Evolutionary conservation across 2,797 vertebrate genomes (phyloP), one percentile per base, ranked within the genome.

Genomic region (Chelon labrosus): DNA sequence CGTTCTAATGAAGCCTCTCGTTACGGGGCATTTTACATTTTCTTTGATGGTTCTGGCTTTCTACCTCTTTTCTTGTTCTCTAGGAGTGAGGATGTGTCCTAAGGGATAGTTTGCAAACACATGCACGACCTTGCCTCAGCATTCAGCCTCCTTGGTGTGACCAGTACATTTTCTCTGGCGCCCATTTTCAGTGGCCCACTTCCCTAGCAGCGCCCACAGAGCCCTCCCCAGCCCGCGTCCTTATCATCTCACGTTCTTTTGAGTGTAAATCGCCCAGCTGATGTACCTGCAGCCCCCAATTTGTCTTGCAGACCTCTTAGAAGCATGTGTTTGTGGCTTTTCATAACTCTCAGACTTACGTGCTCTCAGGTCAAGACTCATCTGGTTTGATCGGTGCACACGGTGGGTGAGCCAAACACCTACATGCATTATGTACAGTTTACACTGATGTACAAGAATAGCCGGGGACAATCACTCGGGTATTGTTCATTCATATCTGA

Each of bases 181-280:
- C 49, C 46, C 12, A 50, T 64, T 59, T 62, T 35, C 31, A 69
- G 35, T 13, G 25, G 38, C n/a, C n/a, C 27, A 3, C n/a, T 46
- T 22, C 20, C 39, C 13, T 27, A 20, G 39, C 27, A 47, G 25
- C 25, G 56, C 55, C 14, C 38, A 35, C 9, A 2, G 25, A 69
- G 38, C 1, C 53, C 50, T 11, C 31, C 17, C 16, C 7, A 5
- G 52, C 44, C 94, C 31, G 10, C 13, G n/a, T 16, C 44, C 20
- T 57, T 22, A 31, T 57, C 6, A 7, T 47, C 93, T 92, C 88
- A 89, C 51, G 11, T 17, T 39, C 14, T 12, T 75, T 13, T 35
- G 17, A 54, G 72, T 67, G 50, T 95, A 94, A 93, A 93, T 94
- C 90, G 89, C 70, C 27, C 56, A 84, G 76, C 81, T 88, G 89